A percentile compares a stretch with the other conserved stretches of the same genome.
Evolutionary conservation across 2,113 vertebrate genomes (phyloP).

Genomic region (Albula goreensis): DNA sequence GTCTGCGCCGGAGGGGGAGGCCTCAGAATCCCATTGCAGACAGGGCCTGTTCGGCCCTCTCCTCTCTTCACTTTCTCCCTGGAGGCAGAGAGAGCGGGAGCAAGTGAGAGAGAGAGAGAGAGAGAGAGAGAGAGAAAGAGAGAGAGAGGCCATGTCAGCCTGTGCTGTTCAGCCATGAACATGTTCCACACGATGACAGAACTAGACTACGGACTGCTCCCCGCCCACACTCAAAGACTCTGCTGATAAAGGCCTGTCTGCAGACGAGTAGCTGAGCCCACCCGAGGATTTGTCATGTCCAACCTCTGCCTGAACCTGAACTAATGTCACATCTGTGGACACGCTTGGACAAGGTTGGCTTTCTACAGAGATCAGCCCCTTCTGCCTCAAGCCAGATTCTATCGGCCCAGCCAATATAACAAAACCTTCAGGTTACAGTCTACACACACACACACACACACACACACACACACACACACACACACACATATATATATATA

Average conservation of each 20-base stretch:
- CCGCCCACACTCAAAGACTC: too few species aligned
- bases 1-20: slow-evolving; percentile 60
- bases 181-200: too few species aligned
- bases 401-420: too few species aligned
- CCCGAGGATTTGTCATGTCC: too few species aligned
- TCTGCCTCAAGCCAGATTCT: background rate
- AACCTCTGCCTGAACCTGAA: too few species aligned
- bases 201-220: too few species aligned
- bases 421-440: too few species aligned
- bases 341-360: too few species aligned
- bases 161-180: too few species aligned
- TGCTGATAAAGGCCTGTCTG: too few species aligned
- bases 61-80: slow-evolving; percentile 26
- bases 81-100: background rate
- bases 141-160: background rate
- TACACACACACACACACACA: background rate
- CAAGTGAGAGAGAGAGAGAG: background rate
- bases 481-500: background rate
- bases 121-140: background rate
- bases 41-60: background rate
- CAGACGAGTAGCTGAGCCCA: too few species aligned
- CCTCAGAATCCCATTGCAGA: slow-evolving; percentile 66
- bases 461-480: slow-evolving; percentile 10
- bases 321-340: too few species aligned
- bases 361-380: background rate